Evolutionary conservation across 2,888 invertebrate species (phyloP).

Genomic region (Athetis lepigone): DNA sequence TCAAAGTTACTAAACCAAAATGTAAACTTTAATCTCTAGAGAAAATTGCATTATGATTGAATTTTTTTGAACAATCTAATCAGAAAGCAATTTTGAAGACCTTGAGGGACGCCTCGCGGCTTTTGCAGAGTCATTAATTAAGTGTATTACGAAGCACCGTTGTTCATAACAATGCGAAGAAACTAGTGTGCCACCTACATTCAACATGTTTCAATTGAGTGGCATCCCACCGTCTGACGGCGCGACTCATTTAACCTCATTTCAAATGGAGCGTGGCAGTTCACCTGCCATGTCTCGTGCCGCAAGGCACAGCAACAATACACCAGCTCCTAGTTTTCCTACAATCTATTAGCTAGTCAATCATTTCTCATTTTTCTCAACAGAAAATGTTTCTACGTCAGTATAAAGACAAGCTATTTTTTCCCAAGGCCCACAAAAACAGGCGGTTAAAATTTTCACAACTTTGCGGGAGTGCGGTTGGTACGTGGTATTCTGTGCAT

Average conservation of each 20-base stretch:
- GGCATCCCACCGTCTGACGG: conserved; percentile 73
- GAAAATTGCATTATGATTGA: conserved; percentile 29
- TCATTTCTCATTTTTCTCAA: conserved; percentile 23
- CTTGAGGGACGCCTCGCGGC: conserved; percentile 34
- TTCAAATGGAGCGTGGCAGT: conserved; percentile 71
- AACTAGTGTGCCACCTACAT: conserved; percentile 73
- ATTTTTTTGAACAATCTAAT: conserved; percentile 35
- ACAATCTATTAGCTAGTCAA: conserved; percentile 17
- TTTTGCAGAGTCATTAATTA: conserved; percentile 56
- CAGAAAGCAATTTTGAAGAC: conserved; percentile 36
- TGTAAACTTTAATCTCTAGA: conserved; percentile 16
- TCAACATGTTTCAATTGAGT: conserved; percentile 80
- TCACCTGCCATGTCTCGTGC: conserved; percentile 70
- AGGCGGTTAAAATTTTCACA: conserved; percentile 28
- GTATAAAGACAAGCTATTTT: conserved; percentile 12
- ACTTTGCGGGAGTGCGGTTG: conserved; percentile 14
- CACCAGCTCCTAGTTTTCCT: conserved; percentile 16
- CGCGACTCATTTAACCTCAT: conserved; percentile 81
- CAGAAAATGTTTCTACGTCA: conserved; percentile 7
- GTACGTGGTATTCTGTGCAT: conserved; percentile 22
- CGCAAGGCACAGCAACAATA: conserved; percentile 46
- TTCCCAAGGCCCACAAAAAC: conserved; percentile 13
- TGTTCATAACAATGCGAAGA: conserved; percentile 63
- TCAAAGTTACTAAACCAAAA: conserved; percentile 31
- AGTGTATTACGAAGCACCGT: conserved; percentile 58